Evolutionary conservation across 2,888 invertebrate species (phyloP), one percentile per base, ranked within the genome.

Genomic region (Piscicola geometra): DNA sequence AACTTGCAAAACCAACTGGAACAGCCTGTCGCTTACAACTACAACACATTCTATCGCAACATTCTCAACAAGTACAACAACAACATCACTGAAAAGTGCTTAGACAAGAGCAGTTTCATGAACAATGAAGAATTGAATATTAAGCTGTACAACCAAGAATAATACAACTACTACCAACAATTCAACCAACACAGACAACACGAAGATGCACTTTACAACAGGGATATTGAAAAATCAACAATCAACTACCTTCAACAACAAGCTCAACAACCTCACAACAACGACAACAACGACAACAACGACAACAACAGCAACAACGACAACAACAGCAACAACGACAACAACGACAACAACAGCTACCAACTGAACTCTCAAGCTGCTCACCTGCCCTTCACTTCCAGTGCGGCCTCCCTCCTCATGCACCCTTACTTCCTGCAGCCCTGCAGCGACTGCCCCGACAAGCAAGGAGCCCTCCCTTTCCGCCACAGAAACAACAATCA

Each of bases 351-450:
- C 64, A 64, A 64, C 64, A 50, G 56, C 56, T 71, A 71, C 33
- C 71, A 30, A 3, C 71, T 28, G 5, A 50, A 71, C 56, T 50
- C 47, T 3, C 32, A 64, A 5, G 9, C 50, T n/a, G 32, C 73
- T 1, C 36, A 73, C 64, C 64, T 73, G 15, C 12, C 71, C 21
- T 73, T 73, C 64, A 64, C n/a, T n/a, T 56, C 18, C 60, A 52
- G 28, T 30, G 25, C 73, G 5, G 60, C 73, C n/a, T 73, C 73
- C 35, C 64, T 73, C 56, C 32, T 73, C 21, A n/a, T 73, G n/a
- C 73, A 73, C 36, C 64, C 73, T 1, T 73, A 73, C 41, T 73
- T 73, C 73, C 41, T 73, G 12, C 73, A 73, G 12, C 73, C 32
- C 21, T 35, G 15, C n/a, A 12, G n/a, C n/a, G 18, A 56, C 73